Evolutionary conservation across 1,140 invertebrate species (phyloP).

Genomic region (Melipona quadrifasciata): DNA sequence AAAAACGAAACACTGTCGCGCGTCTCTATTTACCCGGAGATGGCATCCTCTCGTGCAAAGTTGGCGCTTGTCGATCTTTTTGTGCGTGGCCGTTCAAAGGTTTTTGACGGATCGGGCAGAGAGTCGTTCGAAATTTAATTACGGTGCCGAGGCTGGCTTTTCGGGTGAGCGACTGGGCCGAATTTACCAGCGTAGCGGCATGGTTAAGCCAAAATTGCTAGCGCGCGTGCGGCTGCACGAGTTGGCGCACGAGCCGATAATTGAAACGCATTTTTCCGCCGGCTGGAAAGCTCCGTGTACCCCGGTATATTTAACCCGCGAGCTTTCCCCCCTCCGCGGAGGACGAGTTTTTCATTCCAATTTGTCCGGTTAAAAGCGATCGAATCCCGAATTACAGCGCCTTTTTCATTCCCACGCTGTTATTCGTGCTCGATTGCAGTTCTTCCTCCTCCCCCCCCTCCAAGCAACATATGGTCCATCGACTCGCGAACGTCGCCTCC

Average conservation of each 20-base stretch:
- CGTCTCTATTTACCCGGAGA: not conserved
- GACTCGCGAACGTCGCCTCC: not conserved
- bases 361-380: slow-evolving; percentile 30
- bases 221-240: slow-evolving; percentile 1
- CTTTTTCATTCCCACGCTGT: not conserved
- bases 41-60: no score
- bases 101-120: slow-evolving; percentile 60
- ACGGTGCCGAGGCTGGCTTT: slow-evolving; percentile 60
- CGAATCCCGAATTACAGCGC: slow-evolving; percentile 4
- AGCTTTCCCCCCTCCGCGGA: slow-evolving; percentile 29
- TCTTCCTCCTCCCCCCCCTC: not conserved
- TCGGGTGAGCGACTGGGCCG: slow-evolving; percentile 58
- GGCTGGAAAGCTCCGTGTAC: slow-evolving; percentile 34
- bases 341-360: slow-evolving; percentile 30
- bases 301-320: slow-evolving; percentile 54
- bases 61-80: slow-evolving; percentile 28
- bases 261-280: slow-evolving; percentile 67
- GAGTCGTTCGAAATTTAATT: slow-evolving; percentile 68
- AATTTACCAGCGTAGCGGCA: slow-evolving; percentile 57
- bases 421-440: not conserved
- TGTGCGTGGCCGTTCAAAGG: slow-evolving; percentile 32
- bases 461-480: not conserved
- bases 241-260: slow-evolving; percentile 55
- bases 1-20: not conserved
- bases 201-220: slow-evolving; percentile 64